phyloP scores from a whole-genome alignment of 1,140 invertebrate genomes.

The Acromyrmex charruanus region DNA sequence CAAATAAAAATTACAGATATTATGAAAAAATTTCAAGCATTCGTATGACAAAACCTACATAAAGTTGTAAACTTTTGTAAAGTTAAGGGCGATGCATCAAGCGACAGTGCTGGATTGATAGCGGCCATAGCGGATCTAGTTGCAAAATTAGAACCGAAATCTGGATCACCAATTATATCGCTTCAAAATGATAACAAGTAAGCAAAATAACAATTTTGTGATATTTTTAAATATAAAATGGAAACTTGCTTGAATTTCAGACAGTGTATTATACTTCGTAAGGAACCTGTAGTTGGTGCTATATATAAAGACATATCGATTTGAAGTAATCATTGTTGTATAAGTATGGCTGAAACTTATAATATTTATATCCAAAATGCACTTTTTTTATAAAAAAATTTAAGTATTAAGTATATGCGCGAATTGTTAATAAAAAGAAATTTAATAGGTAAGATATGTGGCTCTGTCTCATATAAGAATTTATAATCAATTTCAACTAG shows the following conservation, averaged over 20 bases:
- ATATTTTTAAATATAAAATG: conserved; percentile 17
- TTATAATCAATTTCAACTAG: conserved; percentile 28
- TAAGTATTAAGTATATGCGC: conserved; percentile 13
- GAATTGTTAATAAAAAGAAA: conserved; percentile 51
- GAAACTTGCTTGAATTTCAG: conserved; percentile 75
- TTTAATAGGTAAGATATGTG: conserved; percentile 15
- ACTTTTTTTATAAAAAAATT: conserved; percentile 44
- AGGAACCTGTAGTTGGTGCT: conserved; percentile 83
- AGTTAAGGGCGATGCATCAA: conserved; percentile 83
- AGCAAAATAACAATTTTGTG: conserved; percentile 1
- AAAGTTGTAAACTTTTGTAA: conserved; percentile 64
- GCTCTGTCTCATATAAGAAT: neutral
- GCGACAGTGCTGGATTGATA: conserved; percentile 84
- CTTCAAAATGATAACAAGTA: conserved; percentile 84
- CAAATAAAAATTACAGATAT: neutral
- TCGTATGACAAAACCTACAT: neutral
- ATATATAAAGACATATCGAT: conserved; percentile 83
- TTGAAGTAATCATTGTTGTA: conserved; percentile 51
- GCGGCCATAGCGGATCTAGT: conserved; percentile 84
- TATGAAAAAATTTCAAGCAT: neutral
- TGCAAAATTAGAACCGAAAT: conserved; percentile 83
- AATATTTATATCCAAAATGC: conserved; percentile 43
- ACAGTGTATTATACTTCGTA: conserved; percentile 84
- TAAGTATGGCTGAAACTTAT: conserved; percentile 30
- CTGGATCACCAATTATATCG: conserved; percentile 81